Conservation (phyloP, 2,888 invertebrate species). For the Tribolium freemani region DNA sequence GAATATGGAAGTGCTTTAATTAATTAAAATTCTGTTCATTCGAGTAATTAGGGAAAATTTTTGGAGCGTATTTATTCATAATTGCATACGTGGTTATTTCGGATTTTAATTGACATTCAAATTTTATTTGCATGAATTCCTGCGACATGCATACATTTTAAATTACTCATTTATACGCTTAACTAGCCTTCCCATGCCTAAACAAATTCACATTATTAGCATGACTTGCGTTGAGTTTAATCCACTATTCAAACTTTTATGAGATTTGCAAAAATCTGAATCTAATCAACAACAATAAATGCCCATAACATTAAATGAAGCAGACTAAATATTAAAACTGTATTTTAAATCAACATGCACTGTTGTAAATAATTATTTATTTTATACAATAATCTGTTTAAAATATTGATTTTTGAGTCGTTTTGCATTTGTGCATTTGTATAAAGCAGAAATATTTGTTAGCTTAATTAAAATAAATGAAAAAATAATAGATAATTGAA, state of each 20-base stretch:
- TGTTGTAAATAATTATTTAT: neutral
- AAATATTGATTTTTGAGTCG: neutral
- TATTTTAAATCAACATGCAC: neutral
- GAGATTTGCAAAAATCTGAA: neutral
- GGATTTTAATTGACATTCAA: conserved; percentile 38
- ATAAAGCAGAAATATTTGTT: too few species aligned
- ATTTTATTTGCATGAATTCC: conserved; percentile 33
- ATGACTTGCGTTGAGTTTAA: neutral
- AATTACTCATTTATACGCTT: conserved; percentile 21
- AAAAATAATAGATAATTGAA: neutral
- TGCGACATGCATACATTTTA: conserved; percentile 29
- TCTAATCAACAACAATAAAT: neutral
- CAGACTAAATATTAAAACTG: too few species aligned
- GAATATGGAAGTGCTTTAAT: conserved; percentile 38
- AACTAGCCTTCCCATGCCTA: conserved; percentile 1
- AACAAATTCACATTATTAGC: conserved; percentile 18
- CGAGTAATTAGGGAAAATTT: conserved; percentile 40
- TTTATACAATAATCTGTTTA: neutral
- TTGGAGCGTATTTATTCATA: conserved; percentile 37
- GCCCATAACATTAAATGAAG: neutral
- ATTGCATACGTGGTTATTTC: conserved; percentile 40
- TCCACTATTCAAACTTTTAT: neutral
- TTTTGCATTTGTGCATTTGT: too few species aligned
- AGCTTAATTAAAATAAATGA: too few species aligned
- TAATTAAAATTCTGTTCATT: conserved; percentile 40